Percentiles rank a stretch among this genome's conserved stretches.
phyloP scores from a whole-genome alignment of 2,113 vertebrate genomes.

The Toxotes chatareus region DNA sequence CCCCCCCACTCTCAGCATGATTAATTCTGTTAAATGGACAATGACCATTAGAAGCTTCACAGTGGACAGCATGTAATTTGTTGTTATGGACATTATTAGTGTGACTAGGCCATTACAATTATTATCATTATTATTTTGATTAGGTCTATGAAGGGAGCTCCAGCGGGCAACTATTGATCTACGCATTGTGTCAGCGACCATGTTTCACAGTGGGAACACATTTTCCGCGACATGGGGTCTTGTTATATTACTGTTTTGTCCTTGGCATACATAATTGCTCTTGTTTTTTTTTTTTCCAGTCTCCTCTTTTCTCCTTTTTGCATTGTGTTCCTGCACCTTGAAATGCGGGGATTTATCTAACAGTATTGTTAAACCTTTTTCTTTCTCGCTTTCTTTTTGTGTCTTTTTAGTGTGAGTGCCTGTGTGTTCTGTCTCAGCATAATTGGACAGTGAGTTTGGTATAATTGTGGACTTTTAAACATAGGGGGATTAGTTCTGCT shows the following conservation, averaged over 20 bases:
- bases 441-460: conserved; percentile 63
- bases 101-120: conserved; percentile 46
- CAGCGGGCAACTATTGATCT: conserved; percentile 53
- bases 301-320: background rate
- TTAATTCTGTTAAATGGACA: conserved; percentile 59
- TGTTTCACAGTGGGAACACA: conserved; percentile 45
- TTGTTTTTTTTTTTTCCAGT: background rate
- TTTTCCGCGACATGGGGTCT: conserved; percentile 33
- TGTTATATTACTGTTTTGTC: conserved; percentile 47
- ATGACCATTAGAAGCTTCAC: conserved; percentile 18
- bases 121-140: conserved; percentile 43
- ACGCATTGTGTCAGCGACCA: conserved; percentile 8
- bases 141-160: background rate
- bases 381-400: background rate
- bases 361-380: background rate
- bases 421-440: conserved; percentile 27
- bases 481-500: conserved; percentile 53
- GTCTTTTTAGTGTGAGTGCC: background rate
- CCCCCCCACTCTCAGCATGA: conserved; percentile 9
- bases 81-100: conserved; percentile 59
- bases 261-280: conserved; percentile 37
- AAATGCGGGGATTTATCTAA: background rate
- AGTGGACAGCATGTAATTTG: conserved; percentile 43
- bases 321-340: conserved; percentile 12
- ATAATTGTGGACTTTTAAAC: conserved; percentile 68